Base-by-base conservation (phyloP, 2,888 invertebrate genomes). In the Eupithecia abbreviata region DNA sequence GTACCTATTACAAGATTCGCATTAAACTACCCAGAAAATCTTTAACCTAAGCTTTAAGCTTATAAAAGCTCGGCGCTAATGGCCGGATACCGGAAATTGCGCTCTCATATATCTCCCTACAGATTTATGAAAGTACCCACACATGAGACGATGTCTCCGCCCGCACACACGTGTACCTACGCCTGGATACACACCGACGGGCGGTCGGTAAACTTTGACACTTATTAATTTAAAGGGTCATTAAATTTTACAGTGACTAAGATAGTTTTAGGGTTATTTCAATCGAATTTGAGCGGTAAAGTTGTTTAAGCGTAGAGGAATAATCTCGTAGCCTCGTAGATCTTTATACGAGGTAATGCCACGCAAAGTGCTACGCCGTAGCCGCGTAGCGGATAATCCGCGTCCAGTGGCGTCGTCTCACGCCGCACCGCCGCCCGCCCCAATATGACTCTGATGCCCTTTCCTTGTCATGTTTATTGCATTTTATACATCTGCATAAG, bases 11-110 rank as follows among this genome's bases (percentile, higher is more conserved):
- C 94, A 94, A 95, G 95, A 94, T 94, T 95, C 95, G 92, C 93
- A 95, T 94, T 94, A 94, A 95, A 95, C 93, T 95, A 94, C 95
- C 95, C 95, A 94, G 95, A 95, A 95, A 95, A 95, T 95, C 94
- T 95, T 94, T 95, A 94, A 94, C 95, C 94, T 94, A 94, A 95
- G 95, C 94, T 95, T 94, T 94, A 94, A 96, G 96, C 96, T 96
- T 96, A 96, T 96, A 95, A 95, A 95, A 95, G 95, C 95, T 95
- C 94, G 93, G 95, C 95, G 95, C 95, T 97, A 97, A 97, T 97
- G 97, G 97, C 97, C 97, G 97, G 97, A 97, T 97, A 97, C 97
- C 96, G 97, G 97, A 97, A 97, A 97, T 97, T 97, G 97, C 97
- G 97, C 97, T 96, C 97, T 97, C 97, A 97, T 97, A 97, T 97